Percentiles rank a stretch among this genome's conserved stretches.
phyloP scores from a whole-genome alignment of 1,140 invertebrate species.

The Magallana ariakensis region DNA sequence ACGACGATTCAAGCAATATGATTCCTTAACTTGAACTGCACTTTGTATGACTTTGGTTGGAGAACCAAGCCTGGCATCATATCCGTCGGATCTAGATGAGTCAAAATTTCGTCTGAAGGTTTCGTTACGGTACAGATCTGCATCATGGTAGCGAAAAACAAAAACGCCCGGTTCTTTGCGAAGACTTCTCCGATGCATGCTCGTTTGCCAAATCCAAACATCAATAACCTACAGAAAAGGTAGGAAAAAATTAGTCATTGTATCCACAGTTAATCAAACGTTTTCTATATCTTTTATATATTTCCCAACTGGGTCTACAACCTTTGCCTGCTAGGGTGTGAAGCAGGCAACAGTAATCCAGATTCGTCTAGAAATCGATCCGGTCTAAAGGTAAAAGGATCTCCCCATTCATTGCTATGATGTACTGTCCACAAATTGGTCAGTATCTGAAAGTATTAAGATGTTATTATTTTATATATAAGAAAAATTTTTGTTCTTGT shows the following conservation, averaged over 20 bases:
- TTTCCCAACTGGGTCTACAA: constrained; percentile 14
- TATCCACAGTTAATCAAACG: no score
- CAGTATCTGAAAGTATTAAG: constrained; percentile 5
- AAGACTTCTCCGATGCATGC: constrained; percentile 31
- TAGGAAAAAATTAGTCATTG: not conserved
- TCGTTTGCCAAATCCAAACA: constrained; percentile 38
- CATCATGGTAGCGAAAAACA: constrained; percentile 28
- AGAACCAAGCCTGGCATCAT: not conserved
- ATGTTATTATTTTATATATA: no score
- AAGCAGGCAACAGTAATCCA: constrained; percentile 62
- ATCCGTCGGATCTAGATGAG: not conserved
- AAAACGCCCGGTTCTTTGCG: constrained; percentile 11
- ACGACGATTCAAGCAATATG: no score
- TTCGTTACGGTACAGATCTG: not conserved
- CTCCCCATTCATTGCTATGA: constrained; percentile 86
- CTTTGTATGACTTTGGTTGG: constrained; percentile 25
- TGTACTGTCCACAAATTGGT: constrained; percentile 92
- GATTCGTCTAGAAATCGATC: constrained; percentile 80
- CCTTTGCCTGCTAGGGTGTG: constrained; percentile 63
- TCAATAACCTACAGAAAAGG: constrained; percentile 1
- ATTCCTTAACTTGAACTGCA: constrained; percentile 14
- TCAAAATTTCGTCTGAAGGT: no score
- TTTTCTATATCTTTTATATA: no score
- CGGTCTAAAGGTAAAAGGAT: constrained; percentile 87
- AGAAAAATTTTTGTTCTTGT: no score